Percentiles rank a stretch among this genome's conserved stretches.
Conservation (phyloP, 2,113 vertebrate species). For the Sceloporus undulatus region DNA sequence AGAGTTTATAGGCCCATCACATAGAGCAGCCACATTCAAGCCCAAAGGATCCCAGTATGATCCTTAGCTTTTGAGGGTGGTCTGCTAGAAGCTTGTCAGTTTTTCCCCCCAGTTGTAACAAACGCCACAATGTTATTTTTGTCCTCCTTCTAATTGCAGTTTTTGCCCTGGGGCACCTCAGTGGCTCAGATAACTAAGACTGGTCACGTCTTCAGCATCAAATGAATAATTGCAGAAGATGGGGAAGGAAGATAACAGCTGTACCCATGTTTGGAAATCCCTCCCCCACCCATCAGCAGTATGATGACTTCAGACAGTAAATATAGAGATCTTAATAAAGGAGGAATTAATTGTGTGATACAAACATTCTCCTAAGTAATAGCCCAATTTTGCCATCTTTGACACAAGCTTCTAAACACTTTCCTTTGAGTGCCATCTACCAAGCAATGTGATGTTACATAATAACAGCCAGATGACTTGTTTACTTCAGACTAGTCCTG, state of each 20-base stretch:
- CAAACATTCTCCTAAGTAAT: background rate
- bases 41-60: background rate
- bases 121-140: background rate
- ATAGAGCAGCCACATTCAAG: background rate
- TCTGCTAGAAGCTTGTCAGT: background rate
- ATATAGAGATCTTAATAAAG: constrained; percentile 33
- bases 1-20: background rate
- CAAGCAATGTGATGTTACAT: constrained; percentile 3
- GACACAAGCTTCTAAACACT: background rate
- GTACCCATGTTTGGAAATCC: background rate
- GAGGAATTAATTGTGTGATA: constrained; percentile 34
- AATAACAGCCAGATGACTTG: background rate
- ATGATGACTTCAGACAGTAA: constrained; percentile 16
- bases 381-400: background rate
- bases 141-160: constrained; percentile 16
- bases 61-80: background rate
- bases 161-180: constrained; percentile 15
- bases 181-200: background rate
- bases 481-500: background rate
- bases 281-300: background rate
- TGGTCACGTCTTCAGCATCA: background rate
- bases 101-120: background rate
- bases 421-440: background rate
- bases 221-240: constrained; percentile 1
- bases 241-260: constrained; percentile 31